Conservation (phyloP, 2,797 vertebrate genomes). For the Clarias platycephalus region DNA sequence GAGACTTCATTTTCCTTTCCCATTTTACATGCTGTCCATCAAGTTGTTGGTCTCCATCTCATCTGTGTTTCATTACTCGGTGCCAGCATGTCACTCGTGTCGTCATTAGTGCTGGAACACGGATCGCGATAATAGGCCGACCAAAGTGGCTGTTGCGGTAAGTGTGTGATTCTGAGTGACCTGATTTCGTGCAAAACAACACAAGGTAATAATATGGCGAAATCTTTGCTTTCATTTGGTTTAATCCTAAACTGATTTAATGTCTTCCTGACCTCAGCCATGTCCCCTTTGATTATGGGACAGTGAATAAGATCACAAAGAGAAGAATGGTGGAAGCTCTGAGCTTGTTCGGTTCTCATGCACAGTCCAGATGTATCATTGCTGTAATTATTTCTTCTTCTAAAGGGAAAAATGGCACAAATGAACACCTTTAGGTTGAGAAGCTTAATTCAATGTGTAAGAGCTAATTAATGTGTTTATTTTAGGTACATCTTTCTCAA, state of each 20-base stretch:
- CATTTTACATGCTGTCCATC: constrained; percentile 55
- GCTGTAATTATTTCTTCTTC: background rate
- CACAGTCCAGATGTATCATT: background rate
- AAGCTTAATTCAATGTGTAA: background rate
- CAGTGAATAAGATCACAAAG: background rate
- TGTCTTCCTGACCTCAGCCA: background rate
- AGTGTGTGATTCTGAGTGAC: constrained; percentile 27
- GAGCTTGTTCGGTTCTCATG: background rate
- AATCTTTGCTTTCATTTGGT: constrained; percentile 19
- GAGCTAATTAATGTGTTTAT: background rate
- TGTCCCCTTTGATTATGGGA: background rate
- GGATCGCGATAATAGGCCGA: constrained; percentile 50
- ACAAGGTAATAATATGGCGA: constrained; percentile 49
- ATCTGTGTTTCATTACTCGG: constrained; percentile 49
- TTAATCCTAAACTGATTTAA: background rate
- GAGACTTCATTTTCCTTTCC: constrained; percentile 50
- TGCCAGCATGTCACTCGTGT: constrained; percentile 27
- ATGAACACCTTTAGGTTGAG: background rate
- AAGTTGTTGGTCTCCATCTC: constrained; percentile 41
- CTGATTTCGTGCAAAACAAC: constrained; percentile 49
- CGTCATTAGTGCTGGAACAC: constrained; percentile 45
- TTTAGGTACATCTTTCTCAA: background rate
- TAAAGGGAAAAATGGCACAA: background rate
- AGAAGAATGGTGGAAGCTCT: background rate
- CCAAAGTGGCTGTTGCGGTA: constrained; percentile 4